A percentile compares a stretch with the other conserved stretches of the same genome.
phyloP scores from a whole-genome alignment of 2,888 invertebrate genomes.

The Callosobruchus maculatus region DNA sequence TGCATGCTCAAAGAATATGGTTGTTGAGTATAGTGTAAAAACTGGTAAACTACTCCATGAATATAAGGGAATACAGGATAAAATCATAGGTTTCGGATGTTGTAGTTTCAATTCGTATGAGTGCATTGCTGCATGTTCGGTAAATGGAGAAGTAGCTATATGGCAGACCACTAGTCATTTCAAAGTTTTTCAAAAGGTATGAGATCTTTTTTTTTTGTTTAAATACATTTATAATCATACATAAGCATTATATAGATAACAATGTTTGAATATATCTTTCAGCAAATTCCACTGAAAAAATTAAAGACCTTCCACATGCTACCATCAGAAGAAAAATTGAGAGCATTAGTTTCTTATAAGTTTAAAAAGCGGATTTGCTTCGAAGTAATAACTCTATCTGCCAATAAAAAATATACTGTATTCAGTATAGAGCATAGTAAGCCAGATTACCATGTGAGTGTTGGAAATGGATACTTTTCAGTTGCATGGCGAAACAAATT shows the following conservation, averaged over 20 bases:
- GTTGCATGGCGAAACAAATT: constrained; percentile 26
- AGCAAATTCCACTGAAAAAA: constrained; percentile 25
- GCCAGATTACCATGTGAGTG: constrained; percentile 22
- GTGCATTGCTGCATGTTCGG: constrained; percentile 56
- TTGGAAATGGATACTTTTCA: constrained; percentile 29
- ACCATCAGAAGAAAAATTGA: constrained; percentile 20
- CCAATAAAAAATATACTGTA: background rate
- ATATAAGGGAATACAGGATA: constrained; percentile 53
- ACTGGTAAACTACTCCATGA: constrained; percentile 62
- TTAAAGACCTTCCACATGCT: constrained; percentile 28
- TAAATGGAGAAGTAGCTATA: constrained; percentile 53
- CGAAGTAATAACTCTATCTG: constrained; percentile 2
- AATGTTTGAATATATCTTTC: constrained; percentile 14
- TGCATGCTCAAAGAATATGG: constrained; percentile 56
- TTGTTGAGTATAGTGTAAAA: constrained; percentile 61
- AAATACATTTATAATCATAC: constrained; percentile 5
- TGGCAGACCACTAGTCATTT: constrained; percentile 57
- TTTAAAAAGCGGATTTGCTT: constrained; percentile 18
- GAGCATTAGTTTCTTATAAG: constrained; percentile 29
- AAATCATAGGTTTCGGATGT: constrained; percentile 54
- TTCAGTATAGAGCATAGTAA: background rate
- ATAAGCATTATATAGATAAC: background rate
- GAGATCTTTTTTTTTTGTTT: background rate
- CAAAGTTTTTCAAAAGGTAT: constrained; percentile 50
- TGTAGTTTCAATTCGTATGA: constrained; percentile 46